Base-by-base conservation (phyloP, 2,797 vertebrate species). In the Pangasius mekongensis region DNA sequence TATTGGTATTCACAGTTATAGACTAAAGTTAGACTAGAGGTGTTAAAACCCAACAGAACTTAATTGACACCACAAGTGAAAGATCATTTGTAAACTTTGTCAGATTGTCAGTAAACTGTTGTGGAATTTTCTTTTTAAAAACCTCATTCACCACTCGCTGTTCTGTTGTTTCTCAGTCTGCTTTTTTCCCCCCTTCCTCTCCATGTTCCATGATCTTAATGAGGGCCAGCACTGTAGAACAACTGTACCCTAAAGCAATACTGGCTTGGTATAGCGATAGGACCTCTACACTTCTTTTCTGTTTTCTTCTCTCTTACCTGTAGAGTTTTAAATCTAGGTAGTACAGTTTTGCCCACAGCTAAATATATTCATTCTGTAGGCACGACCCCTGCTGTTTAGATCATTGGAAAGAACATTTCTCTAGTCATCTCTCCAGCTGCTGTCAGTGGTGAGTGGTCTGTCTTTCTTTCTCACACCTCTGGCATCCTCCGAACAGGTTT, bases 381-480 rank as follows among this genome's bases (percentile, higher is more conserved):
- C 62, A 36, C 5, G 18, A 39, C 73, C 78, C 78, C 84, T 76
- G 77, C 84, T 66, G 69, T 66, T 83, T 76, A 78, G 43, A 83
- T 89, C 66, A 74, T 67, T 83, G 88, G 56, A 83, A 64, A 89
- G 80, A 89, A 67, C 73, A 78, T 89, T 49, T 86, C 73, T 83
- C 36, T 36, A 33, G 47, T 86, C 52, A n/a, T 81, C 52, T 80
- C 64, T 69, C 67, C 81, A 64, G 77, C 78, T 83, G 88, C 78
- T 85, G 87, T 82, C 84, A 82, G 39, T 81, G 39, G 20, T 16
- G 39, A 73, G 64, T 33, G 24, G 64, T 62, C 66, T 16, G 54
- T n/a, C 73, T 84, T 90, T 62, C 78, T 76, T 60, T 85, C 52
- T 90, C 88, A 88, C 92, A 92, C 90, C 91, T 62, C 14, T 91